Percentiles rank a stretch among this genome's conserved stretches.
Evolutionary conservation across 2,797 vertebrate species (phyloP).

Genomic region (Danio albolineatus): DNA sequence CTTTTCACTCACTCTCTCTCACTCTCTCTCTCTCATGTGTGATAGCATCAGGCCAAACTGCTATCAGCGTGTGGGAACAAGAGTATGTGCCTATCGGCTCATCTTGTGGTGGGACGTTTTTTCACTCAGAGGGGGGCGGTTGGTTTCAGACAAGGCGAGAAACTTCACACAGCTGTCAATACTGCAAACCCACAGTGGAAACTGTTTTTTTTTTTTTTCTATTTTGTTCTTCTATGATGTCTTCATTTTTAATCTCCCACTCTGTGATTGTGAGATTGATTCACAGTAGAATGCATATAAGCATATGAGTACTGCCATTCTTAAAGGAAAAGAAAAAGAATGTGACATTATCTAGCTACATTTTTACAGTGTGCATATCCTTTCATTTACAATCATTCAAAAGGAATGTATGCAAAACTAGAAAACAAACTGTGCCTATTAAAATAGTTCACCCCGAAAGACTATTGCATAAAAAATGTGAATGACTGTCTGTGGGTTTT

Average conservation of each 20-base stretch:
- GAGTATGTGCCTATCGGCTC: slow-evolving; percentile 46
- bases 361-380: neutral
- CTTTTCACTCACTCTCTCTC: slow-evolving; percentile 18
- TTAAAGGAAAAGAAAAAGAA: neutral
- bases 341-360: neutral
- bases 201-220: slow-evolving; percentile 62
- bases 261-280: slow-evolving; percentile 18
- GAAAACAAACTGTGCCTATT: neutral
- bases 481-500: no score
- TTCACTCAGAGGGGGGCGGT: slow-evolving; percentile 50
- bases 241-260: slow-evolving; percentile 34
- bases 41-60: slow-evolving; percentile 48
- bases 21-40: slow-evolving; percentile 40
- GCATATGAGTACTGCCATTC: neutral
- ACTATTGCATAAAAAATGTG: no score
- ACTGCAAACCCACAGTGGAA: slow-evolving; percentile 72
- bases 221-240: slow-evolving; percentile 38
- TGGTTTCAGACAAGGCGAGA: slow-evolving; percentile 51
- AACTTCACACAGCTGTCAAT: slow-evolving; percentile 70
- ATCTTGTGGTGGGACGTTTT: slow-evolving; percentile 57
- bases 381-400: neutral
- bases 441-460: no score
- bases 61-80: slow-evolving; percentile 44
- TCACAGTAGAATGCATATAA: neutral
- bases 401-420: neutral